Conservation (phyloP, 2,797 vertebrate species). For the Anguilla megastoma region DNA sequence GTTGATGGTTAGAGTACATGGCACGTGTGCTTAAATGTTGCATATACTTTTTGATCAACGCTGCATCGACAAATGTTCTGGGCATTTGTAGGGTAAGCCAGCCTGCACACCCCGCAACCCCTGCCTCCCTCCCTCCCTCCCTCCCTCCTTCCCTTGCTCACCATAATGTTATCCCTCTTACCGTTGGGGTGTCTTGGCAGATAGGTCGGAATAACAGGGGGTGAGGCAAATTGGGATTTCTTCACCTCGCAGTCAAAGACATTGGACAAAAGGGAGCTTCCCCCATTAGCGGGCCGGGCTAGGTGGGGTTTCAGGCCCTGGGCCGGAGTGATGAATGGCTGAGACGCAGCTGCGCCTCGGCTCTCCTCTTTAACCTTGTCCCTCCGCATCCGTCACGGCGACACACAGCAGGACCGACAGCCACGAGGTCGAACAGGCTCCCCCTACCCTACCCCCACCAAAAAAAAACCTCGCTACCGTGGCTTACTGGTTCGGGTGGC, state of each 20-base stretch:
- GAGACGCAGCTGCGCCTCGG: constrained; percentile 55
- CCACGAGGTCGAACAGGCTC: constrained; percentile 43
- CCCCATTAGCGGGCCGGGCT: neutral
- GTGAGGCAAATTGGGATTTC: constrained; percentile 4
- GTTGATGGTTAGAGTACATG: neutral
- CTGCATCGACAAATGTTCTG: neutral
- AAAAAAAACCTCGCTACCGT: constrained; percentile 41
- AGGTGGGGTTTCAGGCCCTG: neutral
- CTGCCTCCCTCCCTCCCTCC: neutral
- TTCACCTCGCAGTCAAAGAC: constrained; percentile 12
- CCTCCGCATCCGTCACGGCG: constrained; percentile 67
- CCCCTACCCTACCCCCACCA: constrained; percentile 29
- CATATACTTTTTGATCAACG: neutral
- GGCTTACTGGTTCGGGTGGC: constrained; percentile 26
- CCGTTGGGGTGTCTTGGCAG: neutral
- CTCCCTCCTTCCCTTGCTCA: neutral
- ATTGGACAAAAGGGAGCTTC: constrained; percentile 12
- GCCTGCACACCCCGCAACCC: neutral
- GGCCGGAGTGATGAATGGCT: constrained; percentile 55
- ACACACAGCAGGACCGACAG: constrained; percentile 47
- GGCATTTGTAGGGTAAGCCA: neutral
- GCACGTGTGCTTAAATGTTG: neutral
- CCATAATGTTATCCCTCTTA: neutral
- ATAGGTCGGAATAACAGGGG: neutral
- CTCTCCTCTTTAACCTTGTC: constrained; percentile 68